Evolutionary conservation across 2,797 vertebrate species (phyloP), one percentile per base, ranked within the genome.

Genomic region (Hyperoplus lanceolatus): DNA sequence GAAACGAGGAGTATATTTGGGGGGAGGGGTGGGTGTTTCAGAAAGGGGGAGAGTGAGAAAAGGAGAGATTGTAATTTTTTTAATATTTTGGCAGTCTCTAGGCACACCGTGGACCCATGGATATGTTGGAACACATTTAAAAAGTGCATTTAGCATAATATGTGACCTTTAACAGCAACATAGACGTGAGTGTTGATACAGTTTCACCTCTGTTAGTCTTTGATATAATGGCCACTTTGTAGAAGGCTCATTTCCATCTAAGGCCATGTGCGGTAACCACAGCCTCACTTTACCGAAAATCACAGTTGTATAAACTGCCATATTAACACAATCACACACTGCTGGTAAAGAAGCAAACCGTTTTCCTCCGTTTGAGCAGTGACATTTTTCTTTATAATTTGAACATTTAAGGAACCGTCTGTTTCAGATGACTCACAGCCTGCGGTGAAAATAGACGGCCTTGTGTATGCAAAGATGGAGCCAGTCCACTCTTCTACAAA

Each of bases 341-440:
- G 12, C 21, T 39, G 8, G 72, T 65, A 38, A 58, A 38, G 14
- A 60, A 63, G 45, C 7, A 3, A 29, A 3, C 38, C 1, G 42
- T 62, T 77, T 70, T 57, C 29, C 29, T 74, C 48, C 75, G 45
- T 45, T 55, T 71, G 46, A 18, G 36, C 54, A 14, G 16, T 86
- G 81, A 71, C 55, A 81, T 82, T 83, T 82, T 84, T 71, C 75
- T 87, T 82, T 81, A 72, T 65, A 56, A 70, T 79, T 73, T 80
- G 82, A 87, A 79, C 79, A 86, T 93, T 86, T 89, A 84, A 77
- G 61, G 56, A 73, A 75, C 55, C 72, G 43, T 82, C 16, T 29
- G 18, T 63, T 68, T 73, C 14, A 7, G 64, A 82, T 91, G 87
- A 91, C 80, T 85, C 86, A 84, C 73, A 51, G 72, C 57, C 58